Conservation (phyloP, 2,113 vertebrate species). For the Menidia beryllina region DNA sequence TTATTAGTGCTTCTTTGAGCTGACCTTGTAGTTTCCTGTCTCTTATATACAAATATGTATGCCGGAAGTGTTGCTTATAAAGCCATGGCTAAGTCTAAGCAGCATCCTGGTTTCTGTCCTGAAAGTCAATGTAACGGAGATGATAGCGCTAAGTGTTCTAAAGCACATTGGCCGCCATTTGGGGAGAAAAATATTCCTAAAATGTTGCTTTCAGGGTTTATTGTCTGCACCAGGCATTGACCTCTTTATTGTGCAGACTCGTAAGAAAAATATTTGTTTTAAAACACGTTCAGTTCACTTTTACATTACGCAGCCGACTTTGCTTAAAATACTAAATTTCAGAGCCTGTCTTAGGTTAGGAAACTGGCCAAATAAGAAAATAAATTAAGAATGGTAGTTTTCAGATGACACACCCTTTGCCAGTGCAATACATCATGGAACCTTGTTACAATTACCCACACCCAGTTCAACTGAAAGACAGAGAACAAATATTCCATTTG, state of each 20-base stretch:
- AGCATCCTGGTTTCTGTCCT: not conserved
- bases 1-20: too few species aligned
- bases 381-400: constrained; percentile 4
- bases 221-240: not conserved
- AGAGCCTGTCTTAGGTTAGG: not conserved
- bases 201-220: not conserved
- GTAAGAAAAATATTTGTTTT: not conserved
- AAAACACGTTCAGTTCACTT: not conserved
- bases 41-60: too few species aligned
- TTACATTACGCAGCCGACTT: not conserved
- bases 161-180: constrained; percentile 46
- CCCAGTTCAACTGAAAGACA: constrained; percentile 8
- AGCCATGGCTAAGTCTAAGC: too few species aligned
- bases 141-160: fast-evolving
- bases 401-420: constrained; percentile 8
- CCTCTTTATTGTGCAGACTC: not conserved
- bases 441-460: constrained; percentile 15
- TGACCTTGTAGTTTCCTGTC: too few species aligned
- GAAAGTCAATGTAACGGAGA: not conserved
- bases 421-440: constrained; percentile 15
- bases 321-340: not conserved
- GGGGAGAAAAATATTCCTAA: constrained; percentile 3
- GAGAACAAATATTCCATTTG: not conserved
- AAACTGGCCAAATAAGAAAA: constrained; percentile 14
- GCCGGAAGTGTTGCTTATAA: too few species aligned